phyloP scores from a whole-genome alignment of 2,113 vertebrate genomes.

The Petrocephalus zakoni region DNA sequence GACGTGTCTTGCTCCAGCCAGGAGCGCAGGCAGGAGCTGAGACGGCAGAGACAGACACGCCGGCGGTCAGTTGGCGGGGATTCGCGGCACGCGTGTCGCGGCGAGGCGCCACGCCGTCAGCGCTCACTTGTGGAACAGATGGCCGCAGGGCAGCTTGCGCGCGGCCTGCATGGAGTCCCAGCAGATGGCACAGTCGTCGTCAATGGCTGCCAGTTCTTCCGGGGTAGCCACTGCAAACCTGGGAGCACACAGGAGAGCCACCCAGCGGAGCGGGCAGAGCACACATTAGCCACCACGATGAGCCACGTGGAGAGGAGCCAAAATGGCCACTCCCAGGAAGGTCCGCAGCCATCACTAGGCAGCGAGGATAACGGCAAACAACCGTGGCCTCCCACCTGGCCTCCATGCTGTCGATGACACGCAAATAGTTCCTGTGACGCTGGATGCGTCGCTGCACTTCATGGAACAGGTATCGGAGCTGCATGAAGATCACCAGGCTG shows the following conservation, averaged over 20 bases:
- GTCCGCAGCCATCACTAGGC: not conserved
- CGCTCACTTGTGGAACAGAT: slow-evolving; percentile 91
- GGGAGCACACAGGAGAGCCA: not conserved
- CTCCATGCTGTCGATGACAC: slow-evolving; percentile 96
- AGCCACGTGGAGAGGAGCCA: not conserved
- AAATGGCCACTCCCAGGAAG: not conserved
- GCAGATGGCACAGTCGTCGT: slow-evolving; percentile 96
- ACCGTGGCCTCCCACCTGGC: slow-evolving; percentile 66
- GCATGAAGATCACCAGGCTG: slow-evolving; percentile 97
- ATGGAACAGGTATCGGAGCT: slow-evolving; percentile 92
- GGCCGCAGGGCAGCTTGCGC: slow-evolving; percentile 88
- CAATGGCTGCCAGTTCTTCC: slow-evolving; percentile 86
- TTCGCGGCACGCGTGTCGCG: not conserved
- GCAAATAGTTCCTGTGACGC: slow-evolving; percentile 92
- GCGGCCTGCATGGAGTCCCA: slow-evolving; percentile 95
- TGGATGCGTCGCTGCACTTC: slow-evolving; percentile 93
- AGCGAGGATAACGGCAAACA: not conserved
- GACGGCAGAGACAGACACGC: not conserved
- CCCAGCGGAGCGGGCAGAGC: not conserved
- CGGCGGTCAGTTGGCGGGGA: not conserved
- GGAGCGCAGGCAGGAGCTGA: slow-evolving; percentile 89
- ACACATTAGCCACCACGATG: not conserved
- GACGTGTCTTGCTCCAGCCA: slow-evolving; percentile 98
- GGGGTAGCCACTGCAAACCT: slow-evolving; percentile 68
- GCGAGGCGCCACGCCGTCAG: not conserved